These are phyloP conservation scores for Shargacucullia verbasci DNA, from an alignment of 2,888 invertebrate species.

Conservation along the genomic window DNA sequence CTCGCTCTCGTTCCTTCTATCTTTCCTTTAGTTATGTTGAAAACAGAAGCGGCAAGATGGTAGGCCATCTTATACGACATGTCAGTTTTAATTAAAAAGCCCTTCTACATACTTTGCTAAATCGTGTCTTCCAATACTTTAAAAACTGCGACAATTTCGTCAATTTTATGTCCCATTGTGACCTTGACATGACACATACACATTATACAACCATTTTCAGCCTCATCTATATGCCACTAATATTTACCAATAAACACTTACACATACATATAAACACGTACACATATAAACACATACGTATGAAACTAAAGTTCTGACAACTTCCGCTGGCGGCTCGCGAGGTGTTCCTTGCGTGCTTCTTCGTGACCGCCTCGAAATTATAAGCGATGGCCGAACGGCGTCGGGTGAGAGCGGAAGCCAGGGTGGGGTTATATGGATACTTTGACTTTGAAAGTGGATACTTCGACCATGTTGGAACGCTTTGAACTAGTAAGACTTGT, in stretches of 20 bases:
- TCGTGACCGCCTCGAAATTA: slow-evolving; percentile 52
- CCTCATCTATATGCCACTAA: slow-evolving; percentile 6
- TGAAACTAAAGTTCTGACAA: slow-evolving; percentile 58
- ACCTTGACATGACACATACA: no score
- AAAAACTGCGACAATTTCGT: no score
- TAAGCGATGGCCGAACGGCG: slow-evolving; percentile 27
- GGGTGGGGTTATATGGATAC: slow-evolving; percentile 49
- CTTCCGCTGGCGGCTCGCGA: slow-evolving; percentile 48
- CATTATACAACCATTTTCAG: background rate
- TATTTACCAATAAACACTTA: slow-evolving; percentile 50
- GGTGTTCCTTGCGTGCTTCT: slow-evolving; percentile 54
- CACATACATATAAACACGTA: no score
- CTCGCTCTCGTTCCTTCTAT: no score
- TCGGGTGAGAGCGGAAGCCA: slow-evolving; percentile 13
- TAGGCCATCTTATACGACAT: no score
- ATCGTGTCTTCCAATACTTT: no score
- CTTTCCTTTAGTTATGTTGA: no score
- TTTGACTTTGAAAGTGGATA: slow-evolving; percentile 61
- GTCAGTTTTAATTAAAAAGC: no score
- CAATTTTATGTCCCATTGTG: no score
- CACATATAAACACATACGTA: slow-evolving; percentile 50
- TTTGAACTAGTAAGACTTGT: slow-evolving; percentile 39
- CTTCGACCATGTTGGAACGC: slow-evolving; percentile 51
- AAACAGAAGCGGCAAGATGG: no score
- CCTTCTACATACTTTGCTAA: no score